phyloP scores from a whole-genome alignment of 2,888 invertebrate species.

The Cremastinae sp. region DNA sequence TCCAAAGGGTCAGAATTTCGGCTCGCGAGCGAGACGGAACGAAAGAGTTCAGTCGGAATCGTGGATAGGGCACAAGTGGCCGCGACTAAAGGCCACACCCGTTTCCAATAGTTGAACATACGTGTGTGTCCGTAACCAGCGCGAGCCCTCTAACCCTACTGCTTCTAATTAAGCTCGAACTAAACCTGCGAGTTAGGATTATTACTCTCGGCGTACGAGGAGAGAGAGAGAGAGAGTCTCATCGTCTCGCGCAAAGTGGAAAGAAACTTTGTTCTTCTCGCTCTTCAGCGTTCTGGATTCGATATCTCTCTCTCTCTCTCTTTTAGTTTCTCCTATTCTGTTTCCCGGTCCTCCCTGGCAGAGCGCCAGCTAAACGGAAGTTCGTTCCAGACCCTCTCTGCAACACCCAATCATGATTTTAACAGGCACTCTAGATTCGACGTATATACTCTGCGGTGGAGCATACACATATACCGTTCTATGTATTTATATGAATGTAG shows the following conservation, averaged over 20 bases:
- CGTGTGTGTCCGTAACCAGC: constrained; percentile 68
- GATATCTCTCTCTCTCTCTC: constrained; percentile 34
- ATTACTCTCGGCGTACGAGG: constrained; percentile 70
- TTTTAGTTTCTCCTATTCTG: constrained; percentile 23
- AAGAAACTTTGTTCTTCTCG: constrained; percentile 52
- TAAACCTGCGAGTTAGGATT: constrained; percentile 78
- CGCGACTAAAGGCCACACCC: constrained; percentile 54
- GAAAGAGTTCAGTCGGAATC: constrained; percentile 50
- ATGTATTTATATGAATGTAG: neutral
- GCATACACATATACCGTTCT: too few species aligned
- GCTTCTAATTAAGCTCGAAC: constrained; percentile 77
- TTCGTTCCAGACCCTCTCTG: constrained; percentile 55
- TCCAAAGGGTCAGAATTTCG: too few species aligned
- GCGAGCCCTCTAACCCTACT: constrained; percentile 72
- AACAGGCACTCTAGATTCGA: constrained; percentile 59
- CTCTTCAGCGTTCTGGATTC: constrained; percentile 30
- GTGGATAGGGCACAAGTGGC: constrained; percentile 63
- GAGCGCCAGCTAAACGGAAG: constrained; percentile 55
- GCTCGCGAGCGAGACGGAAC: constrained; percentile 24
- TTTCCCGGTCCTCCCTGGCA: too few species aligned
- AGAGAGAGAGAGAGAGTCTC: constrained; percentile 35
- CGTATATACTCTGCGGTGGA: constrained; percentile 35
- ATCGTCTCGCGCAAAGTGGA: constrained; percentile 39
- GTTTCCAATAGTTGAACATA: constrained; percentile 69
- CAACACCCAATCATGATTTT: constrained; percentile 61